A percentile compares a stretch with the other conserved stretches of the same genome.
phyloP scores from a whole-genome alignment of 2,113 vertebrate species.

The Cheilinus undulatus region DNA sequence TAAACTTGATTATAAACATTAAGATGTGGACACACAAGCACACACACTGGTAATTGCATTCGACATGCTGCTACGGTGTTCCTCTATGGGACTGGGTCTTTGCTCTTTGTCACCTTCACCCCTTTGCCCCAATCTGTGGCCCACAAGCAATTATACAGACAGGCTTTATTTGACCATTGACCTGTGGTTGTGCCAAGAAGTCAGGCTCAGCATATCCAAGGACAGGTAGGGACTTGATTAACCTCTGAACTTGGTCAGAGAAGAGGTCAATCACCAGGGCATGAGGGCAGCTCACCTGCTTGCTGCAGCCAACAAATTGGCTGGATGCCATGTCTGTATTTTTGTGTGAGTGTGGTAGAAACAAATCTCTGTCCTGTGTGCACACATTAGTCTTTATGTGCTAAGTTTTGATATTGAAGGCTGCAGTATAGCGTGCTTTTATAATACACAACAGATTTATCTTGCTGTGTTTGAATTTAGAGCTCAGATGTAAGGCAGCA shows the following conservation, averaged over 20 bases:
- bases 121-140: slow-evolving; percentile 57
- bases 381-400: slow-evolving; percentile 16
- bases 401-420: slow-evolving; percentile 17
- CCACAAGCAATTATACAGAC: slow-evolving; percentile 76
- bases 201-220: slow-evolving; percentile 75
- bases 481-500: too few species aligned
- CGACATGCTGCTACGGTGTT: slow-evolving; percentile 45
- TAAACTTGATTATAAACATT: slow-evolving; percentile 55
- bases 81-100: slow-evolving; percentile 40
- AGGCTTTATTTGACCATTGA: slow-evolving; percentile 75
- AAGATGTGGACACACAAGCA: slow-evolving; percentile 36
- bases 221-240: slow-evolving; percentile 83
- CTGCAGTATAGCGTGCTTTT: too few species aligned
- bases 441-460: too few species aligned
- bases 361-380: slow-evolving; percentile 29
- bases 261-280: slow-evolving; percentile 74
- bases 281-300: slow-evolving; percentile 67
- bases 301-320: slow-evolving; percentile 68
- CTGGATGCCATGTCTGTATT: slow-evolving; percentile 59
- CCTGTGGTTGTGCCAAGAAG: slow-evolving; percentile 65
- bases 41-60: slow-evolving; percentile 67
- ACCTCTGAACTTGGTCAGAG: slow-evolving; percentile 78
- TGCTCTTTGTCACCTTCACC: slow-evolving; percentile 73
- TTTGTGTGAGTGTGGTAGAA: slow-evolving; percentile 23
- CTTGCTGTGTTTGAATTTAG: slow-evolving; percentile 19